Base-by-base conservation (phyloP, 2,888 invertebrate genomes). In the Ichneumoninae sp. region DNA sequence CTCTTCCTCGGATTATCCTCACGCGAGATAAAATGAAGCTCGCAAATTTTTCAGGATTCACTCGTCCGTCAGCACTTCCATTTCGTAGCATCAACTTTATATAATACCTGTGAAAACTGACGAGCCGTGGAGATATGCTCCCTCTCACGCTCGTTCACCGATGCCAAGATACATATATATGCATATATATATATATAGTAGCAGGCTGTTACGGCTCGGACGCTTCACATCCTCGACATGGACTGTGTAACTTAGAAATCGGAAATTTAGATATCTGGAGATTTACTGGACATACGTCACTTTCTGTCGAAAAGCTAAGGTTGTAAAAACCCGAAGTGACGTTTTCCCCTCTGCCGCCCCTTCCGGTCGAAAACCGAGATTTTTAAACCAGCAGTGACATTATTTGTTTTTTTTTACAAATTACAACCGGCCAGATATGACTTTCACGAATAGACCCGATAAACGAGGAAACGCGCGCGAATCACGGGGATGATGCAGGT, bases 1-100 rank as follows among this genome's bases (percentile, higher is more conserved):
- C 72, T 62, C 83, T 81, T 81, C 44, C 77, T 10, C 68, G 81
- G 84, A 84, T 84, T 70, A 81, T 81, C 81, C 83, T 66, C 62
- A n/a, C 47, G 70, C 50, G 72, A 66, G 71, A 76, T 68, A 78
- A 81, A 84, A 74, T 65, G 78, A 81, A 74, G 81, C 78, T 84
- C 74, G 78, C n/a, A 78, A 81, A 81, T 84, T 84, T 77, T 74
- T 57, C 69, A 74, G 77, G 77, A 74, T 81, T 84, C 84, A 65
- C 69, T 84, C 47, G 76, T 71, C 50, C 57, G 74, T 77, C 82
- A 77, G 77, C 72, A 74, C 81, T 81, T 84, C 81, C 81, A 81
- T 84, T 77, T 54, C 60, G 60, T 36, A 65, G 72, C 19, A 69
- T 78, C 74, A 77, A 81, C 77, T 81, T 81, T 70, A 57, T 70